A percentile compares a stretch with the other conserved stretches of the same genome.
Evolutionary conservation across 1,140 invertebrate genomes (phyloP).

Genomic region (Lycorma delicatula): DNA sequence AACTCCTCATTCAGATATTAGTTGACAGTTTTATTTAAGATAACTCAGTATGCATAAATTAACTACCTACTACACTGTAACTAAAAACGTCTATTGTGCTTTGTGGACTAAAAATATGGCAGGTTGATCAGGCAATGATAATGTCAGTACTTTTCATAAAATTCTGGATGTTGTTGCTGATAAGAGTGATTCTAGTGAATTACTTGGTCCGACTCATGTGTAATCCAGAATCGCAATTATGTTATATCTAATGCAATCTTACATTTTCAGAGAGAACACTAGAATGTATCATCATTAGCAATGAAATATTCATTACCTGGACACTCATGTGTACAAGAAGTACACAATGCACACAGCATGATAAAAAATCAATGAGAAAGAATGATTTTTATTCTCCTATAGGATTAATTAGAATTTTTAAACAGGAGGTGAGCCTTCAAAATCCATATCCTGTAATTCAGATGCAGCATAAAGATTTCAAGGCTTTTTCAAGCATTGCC

Average conservation of each 20-base stretch:
- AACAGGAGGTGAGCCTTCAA: no score
- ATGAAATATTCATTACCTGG: background rate
- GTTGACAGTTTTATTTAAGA: background rate
- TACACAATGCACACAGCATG: no score
- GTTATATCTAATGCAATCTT: background rate
- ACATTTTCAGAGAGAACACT: background rate
- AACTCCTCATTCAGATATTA: background rate
- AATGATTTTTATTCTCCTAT: no score
- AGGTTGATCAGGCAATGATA: background rate
- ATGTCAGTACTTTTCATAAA: background rate
- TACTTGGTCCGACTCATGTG: background rate
- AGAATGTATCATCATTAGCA: background rate
- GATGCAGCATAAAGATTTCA: no score
- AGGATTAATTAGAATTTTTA: no score
- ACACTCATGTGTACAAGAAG: no score
- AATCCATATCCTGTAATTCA: no score
- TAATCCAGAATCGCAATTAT: background rate
- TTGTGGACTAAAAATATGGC: background rate
- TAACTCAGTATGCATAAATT: background rate
- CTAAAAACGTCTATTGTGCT: background rate
- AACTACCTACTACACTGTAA: background rate
- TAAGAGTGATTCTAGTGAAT: background rate
- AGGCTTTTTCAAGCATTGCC: no score
- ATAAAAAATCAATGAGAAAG: no score
- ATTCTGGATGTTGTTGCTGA: background rate